Conservation (phyloP, 2,797 vertebrate species). For the Cottoperca gobio region DNA sequence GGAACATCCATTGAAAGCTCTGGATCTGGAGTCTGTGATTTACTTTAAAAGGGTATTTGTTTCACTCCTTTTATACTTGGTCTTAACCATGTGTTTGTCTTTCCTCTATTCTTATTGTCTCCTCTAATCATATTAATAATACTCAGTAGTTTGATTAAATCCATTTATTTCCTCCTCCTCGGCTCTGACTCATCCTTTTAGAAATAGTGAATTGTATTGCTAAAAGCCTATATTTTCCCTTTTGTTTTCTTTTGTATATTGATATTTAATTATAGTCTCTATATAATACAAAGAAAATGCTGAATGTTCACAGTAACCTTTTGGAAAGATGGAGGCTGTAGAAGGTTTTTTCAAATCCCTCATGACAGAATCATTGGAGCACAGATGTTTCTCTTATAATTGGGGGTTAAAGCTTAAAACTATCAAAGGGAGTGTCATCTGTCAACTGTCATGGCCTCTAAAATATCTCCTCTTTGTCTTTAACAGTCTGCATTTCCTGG, state of each 20-base stretch:
- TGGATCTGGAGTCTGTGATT: constrained; percentile 39
- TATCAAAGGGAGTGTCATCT: not conserved
- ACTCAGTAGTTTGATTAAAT: constrained; percentile 21
- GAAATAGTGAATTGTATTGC: not conserved
- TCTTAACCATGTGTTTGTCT: constrained; percentile 14
- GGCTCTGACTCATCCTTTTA: constrained; percentile 1
- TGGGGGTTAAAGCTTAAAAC: not conserved
- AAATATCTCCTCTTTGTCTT: constrained; percentile 27
- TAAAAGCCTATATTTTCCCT: not conserved
- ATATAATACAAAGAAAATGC: not conserved
- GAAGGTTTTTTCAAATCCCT: not conserved
- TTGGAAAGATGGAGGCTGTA: not conserved
- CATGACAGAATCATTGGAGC: not conserved
- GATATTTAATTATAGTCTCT: not conserved
- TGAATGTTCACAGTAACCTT: not conserved
- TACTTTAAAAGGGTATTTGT: constrained; percentile 42
- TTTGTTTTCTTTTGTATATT: not conserved
- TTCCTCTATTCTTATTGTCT: constrained; percentile 21
- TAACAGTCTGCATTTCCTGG: constrained; percentile 93
- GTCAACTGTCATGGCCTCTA: not conserved
- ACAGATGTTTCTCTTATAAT: not conserved
- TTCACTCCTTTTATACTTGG: constrained; percentile 26
- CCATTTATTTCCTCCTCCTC: constrained; percentile 3
- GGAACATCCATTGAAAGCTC: constrained; percentile 56
- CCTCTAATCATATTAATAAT: constrained; percentile 39